These are phyloP conservation scores for Plusia festucae DNA, from an alignment of 2,888 invertebrate species.

Conservation along the genomic window DNA sequence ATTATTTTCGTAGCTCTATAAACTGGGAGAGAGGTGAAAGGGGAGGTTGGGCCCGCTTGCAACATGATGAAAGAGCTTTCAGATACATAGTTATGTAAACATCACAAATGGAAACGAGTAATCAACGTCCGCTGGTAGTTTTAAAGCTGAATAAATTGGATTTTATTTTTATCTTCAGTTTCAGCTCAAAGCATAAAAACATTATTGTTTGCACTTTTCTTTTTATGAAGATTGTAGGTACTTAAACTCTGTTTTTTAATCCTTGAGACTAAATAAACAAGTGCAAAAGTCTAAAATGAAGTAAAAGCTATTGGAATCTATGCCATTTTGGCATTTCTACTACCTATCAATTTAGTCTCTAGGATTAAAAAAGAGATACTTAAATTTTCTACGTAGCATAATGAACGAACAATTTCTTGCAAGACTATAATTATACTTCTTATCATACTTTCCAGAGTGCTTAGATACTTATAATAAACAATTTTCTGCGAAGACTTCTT, in stretches of 20 bases:
- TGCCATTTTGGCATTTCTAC: too few relatives aligned
- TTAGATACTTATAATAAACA: too few relatives aligned
- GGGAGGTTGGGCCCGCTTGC: conserved; percentile 33
- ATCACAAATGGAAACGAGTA: conserved; percentile 39
- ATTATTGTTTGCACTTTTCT: background rate
- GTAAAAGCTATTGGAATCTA: too few relatives aligned
- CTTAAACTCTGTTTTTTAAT: too few relatives aligned
- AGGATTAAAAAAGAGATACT: too few relatives aligned
- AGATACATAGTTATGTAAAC: conserved; percentile 24
- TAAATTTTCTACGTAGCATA: background rate
- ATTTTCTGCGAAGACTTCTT: too few relatives aligned
- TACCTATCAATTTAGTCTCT: too few relatives aligned
- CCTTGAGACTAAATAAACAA: too few relatives aligned
- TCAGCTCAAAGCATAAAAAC: background rate
- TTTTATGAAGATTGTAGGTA: background rate
- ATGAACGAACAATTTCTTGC: background rate
- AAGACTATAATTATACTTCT: background rate
- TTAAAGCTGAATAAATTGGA: conserved; percentile 23
- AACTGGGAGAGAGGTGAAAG: conserved; percentile 33
- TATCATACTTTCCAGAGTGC: too few relatives aligned
- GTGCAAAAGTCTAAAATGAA: too few relatives aligned
- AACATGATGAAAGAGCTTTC: conserved; percentile 47
- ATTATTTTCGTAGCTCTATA: conserved; percentile 31
- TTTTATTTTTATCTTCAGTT: conserved; percentile 8
- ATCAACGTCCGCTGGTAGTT: conserved; percentile 28